These are phyloP conservation scores for Scylla paramamosain DNA, from an alignment of 1,140 invertebrate genomes.

Conservation along the genomic window DNA sequence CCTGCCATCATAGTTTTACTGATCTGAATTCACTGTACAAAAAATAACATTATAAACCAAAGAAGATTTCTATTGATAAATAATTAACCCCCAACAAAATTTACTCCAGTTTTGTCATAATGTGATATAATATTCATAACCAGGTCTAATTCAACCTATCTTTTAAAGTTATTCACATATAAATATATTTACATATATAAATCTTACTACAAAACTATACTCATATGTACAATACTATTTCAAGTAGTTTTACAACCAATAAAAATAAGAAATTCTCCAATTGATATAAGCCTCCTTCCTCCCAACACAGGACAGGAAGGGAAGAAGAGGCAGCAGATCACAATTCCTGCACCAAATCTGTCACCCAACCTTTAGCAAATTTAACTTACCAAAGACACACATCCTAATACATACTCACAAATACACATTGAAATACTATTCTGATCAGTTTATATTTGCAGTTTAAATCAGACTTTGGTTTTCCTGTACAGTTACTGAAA, in stretches of 20 bases:
- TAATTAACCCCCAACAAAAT: neutral
- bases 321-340: neutral
- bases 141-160: neutral
- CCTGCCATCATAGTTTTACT: no score
- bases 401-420: no score
- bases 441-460: no score
- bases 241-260: neutral
- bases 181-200: slow-evolving; percentile 35
- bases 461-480: no score
- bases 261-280: neutral
- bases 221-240: neutral
- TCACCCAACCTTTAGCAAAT: neutral
- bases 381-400: no score
- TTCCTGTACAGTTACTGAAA: no score
- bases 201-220: slow-evolving; percentile 30
- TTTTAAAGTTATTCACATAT: neutral
- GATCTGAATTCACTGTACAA: neutral
- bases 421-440: no score
- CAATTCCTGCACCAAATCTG: neutral
- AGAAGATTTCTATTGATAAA: no score
- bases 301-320: neutral
- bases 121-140: neutral
- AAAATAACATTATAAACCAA: neutral
- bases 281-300: neutral
- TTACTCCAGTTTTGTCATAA: neutral